Evolutionary conservation across 2,797 vertebrate species (phyloP), one percentile per base, ranked within the genome.

Genomic region (Moxostoma hubbsi): DNA sequence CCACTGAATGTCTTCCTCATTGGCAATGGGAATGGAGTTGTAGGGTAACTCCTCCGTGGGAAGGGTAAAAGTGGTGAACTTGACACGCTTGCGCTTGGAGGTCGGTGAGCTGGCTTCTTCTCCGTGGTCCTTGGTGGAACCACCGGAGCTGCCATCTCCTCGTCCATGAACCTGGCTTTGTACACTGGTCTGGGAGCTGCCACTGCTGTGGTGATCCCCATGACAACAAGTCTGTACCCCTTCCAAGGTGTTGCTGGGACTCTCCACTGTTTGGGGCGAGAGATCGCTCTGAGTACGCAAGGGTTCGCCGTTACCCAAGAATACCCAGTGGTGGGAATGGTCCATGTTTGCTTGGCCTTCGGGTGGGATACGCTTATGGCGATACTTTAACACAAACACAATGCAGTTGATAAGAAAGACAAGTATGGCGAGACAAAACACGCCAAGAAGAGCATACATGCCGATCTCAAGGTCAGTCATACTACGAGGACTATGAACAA

Each of bases 361-460:
- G 0, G 98, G 97, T 0, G 98, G 98, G 86, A 99, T 97, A 54
- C 98, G 93, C 90, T 99, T 99, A 84, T 98, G 97, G 50, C 96
- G 95, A 83, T 99, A 99, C 59, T 98, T 98, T 2, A 99, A 93
- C 84, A 98, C 97, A 1, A 99, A 99, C 63, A 99, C 98, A 2
- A 99, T 96, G 87, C 98, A 99, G 92, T 99, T 99, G 92, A 99
- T 99, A 83, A 99, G 96, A 87, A 99, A 99, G 81, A 99, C 96
- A 61, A 99, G 87, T 85, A 99, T 99, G 91, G 98, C 98, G 15
- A 99, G 90, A 84, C 98, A 99, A 92, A 99, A 99, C 87, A 99
- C 98, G 0, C 97, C 96, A 55, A 99, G 93, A 0, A 99, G 92
- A 0, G 97, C 98, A 0, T 99, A 99, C 97, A 99, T 99, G 89